phyloP scores from a whole-genome alignment of 2,797 vertebrate species.

The Poeciliopsis presidionis region DNA sequence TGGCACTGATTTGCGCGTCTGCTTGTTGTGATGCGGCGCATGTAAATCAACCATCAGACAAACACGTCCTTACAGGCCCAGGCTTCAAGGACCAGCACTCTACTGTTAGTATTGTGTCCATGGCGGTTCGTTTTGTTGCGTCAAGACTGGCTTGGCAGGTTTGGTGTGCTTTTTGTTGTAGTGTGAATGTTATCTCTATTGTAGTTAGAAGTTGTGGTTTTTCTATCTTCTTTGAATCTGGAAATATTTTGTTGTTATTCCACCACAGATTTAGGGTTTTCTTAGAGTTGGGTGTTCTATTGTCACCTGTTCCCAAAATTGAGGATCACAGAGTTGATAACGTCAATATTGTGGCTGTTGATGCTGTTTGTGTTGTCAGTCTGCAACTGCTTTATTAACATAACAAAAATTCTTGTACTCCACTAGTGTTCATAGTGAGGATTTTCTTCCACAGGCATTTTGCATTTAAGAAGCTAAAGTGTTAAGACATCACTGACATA shows the following conservation, averaged over 20 bases:
- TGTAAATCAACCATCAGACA: conserved; percentile 52
- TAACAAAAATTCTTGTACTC: not conserved
- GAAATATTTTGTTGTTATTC: too few species aligned
- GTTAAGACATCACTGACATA: not conserved
- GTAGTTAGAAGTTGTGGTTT: not conserved
- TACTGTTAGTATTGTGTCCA: not conserved
- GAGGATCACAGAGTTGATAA: not conserved
- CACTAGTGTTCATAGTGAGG: not conserved
- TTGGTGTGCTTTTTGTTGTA: not conserved
- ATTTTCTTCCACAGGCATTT: not conserved
- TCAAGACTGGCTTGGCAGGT: conserved; percentile 55
- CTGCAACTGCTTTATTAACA: not conserved
- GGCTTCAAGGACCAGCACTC: not conserved
- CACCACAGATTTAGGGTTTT: not conserved
- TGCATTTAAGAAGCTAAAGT: not conserved
- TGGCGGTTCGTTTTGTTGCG: conserved; percentile 4
- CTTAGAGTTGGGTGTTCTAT: not conserved
- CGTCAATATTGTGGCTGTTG: not conserved
- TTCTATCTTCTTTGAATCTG: not conserved
- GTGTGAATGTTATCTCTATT: not conserved
- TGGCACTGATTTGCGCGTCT: conserved; percentile 49
- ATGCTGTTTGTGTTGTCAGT: conserved; percentile 31
- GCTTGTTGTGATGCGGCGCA: conserved; percentile 34
- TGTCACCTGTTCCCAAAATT: not conserved
- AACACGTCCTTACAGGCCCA: conserved; percentile 6